Base-by-base conservation (phyloP, 2,113 vertebrate genomes). In the Hyperoodon ampullatus region DNA sequence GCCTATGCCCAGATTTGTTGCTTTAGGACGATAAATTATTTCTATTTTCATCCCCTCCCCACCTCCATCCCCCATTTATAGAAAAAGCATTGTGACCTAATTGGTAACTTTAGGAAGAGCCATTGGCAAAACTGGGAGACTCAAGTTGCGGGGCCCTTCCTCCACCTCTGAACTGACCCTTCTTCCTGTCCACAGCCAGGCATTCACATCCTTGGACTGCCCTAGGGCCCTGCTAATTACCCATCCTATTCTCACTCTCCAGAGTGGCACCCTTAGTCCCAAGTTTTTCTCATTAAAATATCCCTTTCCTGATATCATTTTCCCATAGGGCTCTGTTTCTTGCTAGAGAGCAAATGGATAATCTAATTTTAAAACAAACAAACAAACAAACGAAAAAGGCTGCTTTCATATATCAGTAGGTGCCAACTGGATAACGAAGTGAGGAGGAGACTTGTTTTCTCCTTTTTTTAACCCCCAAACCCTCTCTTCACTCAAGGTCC, bases 1-100 rank as follows among this genome's bases (percentile, higher is more conserved):
- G 97, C 90, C 98, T 94, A 91, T 60, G 91, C 97, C 97, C 97
- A 98, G 97, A 96, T 98, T 97, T 98, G 95, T 96, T 97, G 96
- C 97, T 98, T 98, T 97, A 97, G 95, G 91, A 98, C 74, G 96
- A 97, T 98, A 97, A 98, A 98, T 97, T 95, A 97, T 90, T 92
- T 74, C 82, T 81, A 23, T 87, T 91, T 97, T 94, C 21, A 66
- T 53, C 61, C 84, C 63, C 44, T 88, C 53, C 72, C 65, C 50
- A 93, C 26, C 42, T 92, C 39, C 28, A 93, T 21, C n/a, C 23
- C 35, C 30, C 44, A 42, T 44, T 95, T 95, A 92, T 44, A 96
- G 60, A 93, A 93, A 94, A 92, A 92, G 58, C 83, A 53, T n/a
- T 44, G n/a, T 88, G 71, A 60, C 50, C 82, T 70, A 83, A 63